Evolutionary conservation across 2,888 invertebrate species (phyloP).

Genomic region (Thysanoteuthis rhombus): DNA sequence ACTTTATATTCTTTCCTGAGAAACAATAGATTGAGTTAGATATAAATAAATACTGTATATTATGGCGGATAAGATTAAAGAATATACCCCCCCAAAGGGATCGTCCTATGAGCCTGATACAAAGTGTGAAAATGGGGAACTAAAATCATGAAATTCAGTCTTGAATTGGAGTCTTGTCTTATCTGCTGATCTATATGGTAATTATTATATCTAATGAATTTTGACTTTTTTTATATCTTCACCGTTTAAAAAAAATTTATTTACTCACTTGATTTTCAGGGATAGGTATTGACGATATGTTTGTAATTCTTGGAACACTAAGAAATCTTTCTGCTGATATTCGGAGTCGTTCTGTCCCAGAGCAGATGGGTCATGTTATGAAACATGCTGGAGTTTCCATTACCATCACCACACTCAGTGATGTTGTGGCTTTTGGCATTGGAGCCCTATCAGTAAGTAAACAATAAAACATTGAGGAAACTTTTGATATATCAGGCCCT

Average conservation of each 20-base stretch:
- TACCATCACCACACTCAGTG: slow-evolving; percentile 84
- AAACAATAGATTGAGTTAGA: not conserved
- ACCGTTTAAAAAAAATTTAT: not conserved
- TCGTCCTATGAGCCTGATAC: too few species aligned
- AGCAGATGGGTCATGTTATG: slow-evolving; percentile 45
- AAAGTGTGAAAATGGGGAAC: too few species aligned
- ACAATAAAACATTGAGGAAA: not conserved
- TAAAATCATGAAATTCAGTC: too few species aligned
- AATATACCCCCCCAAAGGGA: too few species aligned
- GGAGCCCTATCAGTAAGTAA: slow-evolving; percentile 79
- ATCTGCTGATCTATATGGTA: too few species aligned
- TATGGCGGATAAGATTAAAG: too few species aligned
- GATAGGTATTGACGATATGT: slow-evolving; percentile 81
- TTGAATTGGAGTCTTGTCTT: too few species aligned
- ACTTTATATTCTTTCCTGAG: not conserved
- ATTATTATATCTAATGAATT: not conserved
- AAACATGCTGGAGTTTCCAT: slow-evolving; percentile 84
- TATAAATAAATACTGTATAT: not conserved
- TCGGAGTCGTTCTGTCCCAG: slow-evolving; percentile 41
- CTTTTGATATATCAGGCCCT: not conserved
- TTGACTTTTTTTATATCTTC: too few species aligned
- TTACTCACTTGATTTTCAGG: slow-evolving; percentile 42
- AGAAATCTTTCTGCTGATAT: slow-evolving; percentile 46
- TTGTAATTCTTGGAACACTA: slow-evolving; percentile 76
- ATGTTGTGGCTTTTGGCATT: slow-evolving; percentile 81